Conservation (phyloP, 2,797 vertebrate genomes). For the Amniataba percoides region DNA sequence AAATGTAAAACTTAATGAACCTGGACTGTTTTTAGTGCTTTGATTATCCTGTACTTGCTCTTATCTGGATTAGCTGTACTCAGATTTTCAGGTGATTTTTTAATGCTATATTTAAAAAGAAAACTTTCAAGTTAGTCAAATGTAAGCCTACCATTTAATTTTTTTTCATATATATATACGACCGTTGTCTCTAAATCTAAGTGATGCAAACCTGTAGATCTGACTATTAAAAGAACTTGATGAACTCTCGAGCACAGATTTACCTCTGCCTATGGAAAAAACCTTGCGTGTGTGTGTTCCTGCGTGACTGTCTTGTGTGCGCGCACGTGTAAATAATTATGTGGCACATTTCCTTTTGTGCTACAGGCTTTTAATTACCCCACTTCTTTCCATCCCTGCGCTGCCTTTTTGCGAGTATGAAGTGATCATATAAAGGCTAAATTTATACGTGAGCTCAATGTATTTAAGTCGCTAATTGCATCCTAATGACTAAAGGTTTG, state of each 20-base stretch:
- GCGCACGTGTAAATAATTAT: slow-evolving; percentile 61
- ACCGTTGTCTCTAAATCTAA: not conserved
- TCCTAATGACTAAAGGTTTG: slow-evolving; percentile 73
- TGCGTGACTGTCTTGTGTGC: slow-evolving; percentile 39
- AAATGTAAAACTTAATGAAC: slow-evolving; percentile 2
- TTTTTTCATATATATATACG: no score
- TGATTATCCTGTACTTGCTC: not conserved
- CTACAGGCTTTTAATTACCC: slow-evolving; percentile 70
- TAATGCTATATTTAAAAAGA: not conserved
- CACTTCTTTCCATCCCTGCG: slow-evolving; percentile 51
- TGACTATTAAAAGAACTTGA: not conserved
- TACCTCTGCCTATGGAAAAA: slow-evolving; percentile 28
- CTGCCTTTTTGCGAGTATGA: slow-evolving; percentile 50
- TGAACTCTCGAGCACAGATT: slow-evolving; percentile 22
- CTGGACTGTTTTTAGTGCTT: not conserved
- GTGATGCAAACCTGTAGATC: not conserved
- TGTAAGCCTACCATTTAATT: not conserved
- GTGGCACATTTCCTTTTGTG: slow-evolving; percentile 68
- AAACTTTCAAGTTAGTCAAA: not conserved
- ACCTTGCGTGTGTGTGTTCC: slow-evolving; percentile 19
- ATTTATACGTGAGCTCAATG: slow-evolving; percentile 72
- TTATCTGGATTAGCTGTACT: not conserved
- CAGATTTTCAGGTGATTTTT: not conserved
- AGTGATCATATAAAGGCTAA: slow-evolving; percentile 74
- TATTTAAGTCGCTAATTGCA: slow-evolving; percentile 73